Base-by-base conservation (phyloP, 2,113 vertebrate species). In the Salvelinus namaycush region DNA sequence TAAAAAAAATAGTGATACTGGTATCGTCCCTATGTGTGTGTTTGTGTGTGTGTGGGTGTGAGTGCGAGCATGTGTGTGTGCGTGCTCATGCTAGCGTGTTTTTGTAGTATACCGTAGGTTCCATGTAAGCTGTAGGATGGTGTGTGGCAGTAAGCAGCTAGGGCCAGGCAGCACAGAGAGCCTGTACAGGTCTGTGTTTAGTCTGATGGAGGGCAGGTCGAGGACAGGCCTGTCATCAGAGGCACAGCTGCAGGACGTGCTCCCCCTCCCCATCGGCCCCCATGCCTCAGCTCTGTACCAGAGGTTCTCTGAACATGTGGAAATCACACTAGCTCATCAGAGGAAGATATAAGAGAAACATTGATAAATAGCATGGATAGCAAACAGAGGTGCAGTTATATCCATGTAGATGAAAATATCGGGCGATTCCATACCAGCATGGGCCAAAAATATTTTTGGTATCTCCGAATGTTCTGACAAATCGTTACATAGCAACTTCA, bases 241-340 rank as follows among this genome's bases (percentile, higher is more conserved):
- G 86, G 86, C 89, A 87, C 88, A 91, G 91, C 91, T 90, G 88
- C 86, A 81, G 87, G 90, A 92, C 81, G 82, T 72, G 77, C 85
- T 85, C 71, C 83, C 82, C 74, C 79, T 78, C 73, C 78, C 51
- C 51, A 27, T 81, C 29, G 13, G 2, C 39, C 39, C 39, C 39
- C 67, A 27, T 68, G 4, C 67, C 24, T 18, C 27, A 2, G 7
- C 16, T 31, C 27, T 14, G 65, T 26, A 64, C 62, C 62, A 26
- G 62, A 81, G 85, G 85, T 83, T 80, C 79, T 88, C 83, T 72
- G 81, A 72, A 64, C 73, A 75, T 78, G 81, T 73, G 73, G 79
- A 85, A 89, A 92, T 90, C 79, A 76, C 84, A 88, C 39, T 88
- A 51, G 74, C 3, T 57, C 54, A 7, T 57, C 54, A 20, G 18